Base-by-base conservation (phyloP, 2,888 invertebrate genomes). In the Epicampocera succincta region DNA sequence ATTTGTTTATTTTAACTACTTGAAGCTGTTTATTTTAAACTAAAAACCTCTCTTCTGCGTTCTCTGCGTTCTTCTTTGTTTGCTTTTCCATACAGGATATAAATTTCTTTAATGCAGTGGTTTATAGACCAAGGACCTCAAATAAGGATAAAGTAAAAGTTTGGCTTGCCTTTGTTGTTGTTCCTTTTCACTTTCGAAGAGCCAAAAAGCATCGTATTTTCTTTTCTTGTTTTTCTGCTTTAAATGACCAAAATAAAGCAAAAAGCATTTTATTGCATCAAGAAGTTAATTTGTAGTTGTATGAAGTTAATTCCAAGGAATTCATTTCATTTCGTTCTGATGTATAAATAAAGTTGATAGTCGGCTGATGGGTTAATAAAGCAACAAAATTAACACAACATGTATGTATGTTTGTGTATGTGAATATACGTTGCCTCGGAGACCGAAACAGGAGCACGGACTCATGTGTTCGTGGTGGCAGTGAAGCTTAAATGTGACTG, bases 21-120 rank as follows among this genome's bases (percentile, higher is more conserved):
- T 77, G 69, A 65, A 74, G 63, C 65, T 72, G 46, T 69, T 74
- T 77, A 65, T 54, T 74, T 69, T 52, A 71, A 74, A 72, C 50
- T 56, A 69, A 50, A 54, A 42, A 42, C 29, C 38, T 56, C 17
- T 65, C 3, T 21, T 9, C 17, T 13, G 4, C 19, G 8, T 15
- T 40, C 12, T n/a, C n/a, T n/a, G n/a, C n/a, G n/a, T 33, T 11
- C 13, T 12, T 15, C 25, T 25, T 25, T 3, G 13, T 29, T 3
- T 12, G 21, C 15, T 29, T 68, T 25, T 40, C 12, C 17, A 9
- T 21, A 12, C n/a, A 19, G 1, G 1, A 15, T 29, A 54, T 3
- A 6, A 50, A 17, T 56, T 21, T 21, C 42, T 61, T 52, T 17
- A 44, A 40, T 17, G 21, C 58, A 40, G n/a, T 54, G 21, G 46